phyloP scores from a whole-genome alignment of 64 coral and sea anemone species.

The Stylophora pistillata region DNA sequence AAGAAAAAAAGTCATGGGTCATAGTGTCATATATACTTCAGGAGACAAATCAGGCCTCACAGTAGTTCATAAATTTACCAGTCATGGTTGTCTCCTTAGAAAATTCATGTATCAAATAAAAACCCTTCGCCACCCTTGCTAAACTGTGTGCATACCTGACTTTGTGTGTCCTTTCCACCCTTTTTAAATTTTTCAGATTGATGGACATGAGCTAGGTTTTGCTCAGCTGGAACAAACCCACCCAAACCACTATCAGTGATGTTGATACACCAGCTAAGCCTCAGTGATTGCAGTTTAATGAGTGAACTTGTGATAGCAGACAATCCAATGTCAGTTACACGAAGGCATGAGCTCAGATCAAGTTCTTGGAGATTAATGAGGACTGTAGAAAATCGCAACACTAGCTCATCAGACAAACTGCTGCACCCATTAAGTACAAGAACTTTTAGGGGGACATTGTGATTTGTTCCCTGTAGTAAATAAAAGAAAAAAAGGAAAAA shows the following conservation, averaged over 20 bases:
- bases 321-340: conserved; percentile 71
- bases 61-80: no score
- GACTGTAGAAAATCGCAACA: conserved; percentile 31
- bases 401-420: conserved; percentile 52
- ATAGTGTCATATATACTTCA: no score
- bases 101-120: no score
- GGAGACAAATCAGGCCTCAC: no score
- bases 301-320: conserved; percentile 40
- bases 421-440: conserved; percentile 87
- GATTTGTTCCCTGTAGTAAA: conserved; percentile 9
- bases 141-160: neutral
- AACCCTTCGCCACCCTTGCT: no score
- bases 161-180: neutral
- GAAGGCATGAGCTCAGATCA: conserved; percentile 83
- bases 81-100: no score
- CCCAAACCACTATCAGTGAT: conserved; percentile 80
- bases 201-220: neutral
- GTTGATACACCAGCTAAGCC: conserved; percentile 89
- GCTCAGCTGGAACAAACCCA: conserved; percentile 22
- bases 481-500: neutral
- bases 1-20: no score
- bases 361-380: conserved; percentile 72
- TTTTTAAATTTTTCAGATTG: conserved; percentile 6
- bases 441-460: conserved; percentile 45
- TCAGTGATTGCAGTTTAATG: conserved; percentile 51